Base-by-base conservation (phyloP, 2,113 vertebrate species). In the Laticauda laticaudata region DNA sequence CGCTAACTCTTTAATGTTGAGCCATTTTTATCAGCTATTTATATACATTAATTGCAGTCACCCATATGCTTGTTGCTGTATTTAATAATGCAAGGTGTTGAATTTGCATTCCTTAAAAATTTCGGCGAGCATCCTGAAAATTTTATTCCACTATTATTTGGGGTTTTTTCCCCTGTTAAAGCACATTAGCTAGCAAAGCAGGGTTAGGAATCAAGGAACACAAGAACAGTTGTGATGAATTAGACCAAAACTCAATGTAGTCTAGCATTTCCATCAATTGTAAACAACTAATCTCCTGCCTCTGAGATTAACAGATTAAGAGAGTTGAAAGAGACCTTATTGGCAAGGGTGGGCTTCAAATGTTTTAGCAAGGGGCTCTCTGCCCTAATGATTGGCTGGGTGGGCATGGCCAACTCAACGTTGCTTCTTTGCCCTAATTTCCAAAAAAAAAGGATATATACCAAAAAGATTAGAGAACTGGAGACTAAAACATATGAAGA, bases 21-120 rank as follows among this genome's bases (percentile, higher is more conserved):
- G 97, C 97, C 98, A 97, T 98, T 98, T 98, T 98, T 97, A 98
- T 98, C 98, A 97, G 97, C 98, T 98, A 98, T 98, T 98, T 98
- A 98, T 98, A 98, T 98, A 98, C 97, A 98, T 98, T 98, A 98
- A 98, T 98, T 98, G 97, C 97, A 97, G 97, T 96, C 97, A 97
- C 97, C 97, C 98, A 98, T 98, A 98, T 98, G 97, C 95, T 98
- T 97, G 97, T 96, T 87, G 96, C 96, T 98, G 97, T 98, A 98
- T 98, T 98, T 98, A 98, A 98, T 98, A 98, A 98, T 97, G 96
- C 96, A 98, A 97, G 96, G 96, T 97, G 97, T 93, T 97, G 97
- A 98, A 97, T 98, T 98, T 98, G 97, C 97, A 98, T 97, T 98
- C 96, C 96, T 98, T 97, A 97, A 98, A 98, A 96, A 81, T 98